Percentiles rank a stretch among this genome's conserved stretches.
Conservation (phyloP, 2,888 invertebrate species). For the Rhamphomyia laevipes region DNA sequence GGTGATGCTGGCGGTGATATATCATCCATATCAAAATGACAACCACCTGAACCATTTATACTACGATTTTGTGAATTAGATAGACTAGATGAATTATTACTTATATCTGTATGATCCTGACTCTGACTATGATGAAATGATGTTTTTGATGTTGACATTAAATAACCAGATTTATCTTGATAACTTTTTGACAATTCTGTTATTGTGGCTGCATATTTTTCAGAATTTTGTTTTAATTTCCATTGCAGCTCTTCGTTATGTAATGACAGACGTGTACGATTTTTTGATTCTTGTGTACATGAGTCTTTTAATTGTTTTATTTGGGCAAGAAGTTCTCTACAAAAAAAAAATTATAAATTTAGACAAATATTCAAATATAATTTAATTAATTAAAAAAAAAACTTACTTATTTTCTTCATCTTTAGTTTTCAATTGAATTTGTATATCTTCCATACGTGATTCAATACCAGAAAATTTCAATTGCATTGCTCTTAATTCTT, state of each 20-base stretch:
- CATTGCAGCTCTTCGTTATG: constrained; percentile 83
- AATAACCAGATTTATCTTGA: constrained; percentile 14
- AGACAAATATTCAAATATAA: not conserved
- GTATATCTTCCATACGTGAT: constrained; percentile 77
- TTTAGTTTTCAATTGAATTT: constrained; percentile 58
- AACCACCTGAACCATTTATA: constrained; percentile 14
- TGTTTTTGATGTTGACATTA: constrained; percentile 10
- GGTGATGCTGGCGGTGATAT: constrained; percentile 55
- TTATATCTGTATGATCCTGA: constrained; percentile 16
- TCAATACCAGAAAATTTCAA: constrained; percentile 65
- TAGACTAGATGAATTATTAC: constrained; percentile 20
- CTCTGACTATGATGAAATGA: constrained; percentile 11
- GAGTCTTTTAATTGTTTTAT: constrained; percentile 62
- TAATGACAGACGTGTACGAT: constrained; percentile 63
- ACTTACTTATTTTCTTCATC: constrained; percentile 60
- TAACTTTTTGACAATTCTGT: constrained; percentile 27
- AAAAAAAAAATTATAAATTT: constrained; percentile 17
- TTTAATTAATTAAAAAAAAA: not conserved
- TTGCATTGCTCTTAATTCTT: constrained; percentile 57
- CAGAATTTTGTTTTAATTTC: constrained; percentile 71
- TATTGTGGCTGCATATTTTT: constrained; percentile 43
- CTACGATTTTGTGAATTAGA: constrained; percentile 17
- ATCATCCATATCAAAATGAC: constrained; percentile 27
- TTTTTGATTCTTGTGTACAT: constrained; percentile 63
- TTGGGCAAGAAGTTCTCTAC: constrained; percentile 52